Base-by-base conservation (phyloP, 1,140 invertebrate species). In the Choristoneura fumiferana region DNA sequence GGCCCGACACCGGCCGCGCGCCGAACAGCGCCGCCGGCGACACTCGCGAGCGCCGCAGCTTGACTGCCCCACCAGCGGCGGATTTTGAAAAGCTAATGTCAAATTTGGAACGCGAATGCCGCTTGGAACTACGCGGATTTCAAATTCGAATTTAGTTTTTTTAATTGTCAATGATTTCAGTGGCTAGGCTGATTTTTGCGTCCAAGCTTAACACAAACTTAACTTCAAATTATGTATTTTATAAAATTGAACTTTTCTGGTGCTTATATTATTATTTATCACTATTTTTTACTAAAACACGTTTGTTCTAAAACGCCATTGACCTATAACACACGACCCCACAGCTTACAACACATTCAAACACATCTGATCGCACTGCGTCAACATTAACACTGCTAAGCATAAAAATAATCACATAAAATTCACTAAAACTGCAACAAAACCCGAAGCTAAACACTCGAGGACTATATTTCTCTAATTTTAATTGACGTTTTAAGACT, bases 21-120 rank as follows among this genome's bases (percentile, higher is more conserved):
- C 84, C 84, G 63, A 87, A 79, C 78, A 88, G 58, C 22, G 87
- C 81, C 78, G 81, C 85, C 54, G 85, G 84, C 38, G 81, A 85
- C 57, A 86, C 82, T 55, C 77, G 69, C 67, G 84, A 85, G 2
- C 84, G 82, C 73, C 82, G 78, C 84, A 87, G 84, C 58, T 86
- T 86, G 81, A 77, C 65, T 61, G 59, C 8, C 35, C 33, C 52
- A 52, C 52, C 4, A 45, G 33, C 61, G 57, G 62, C 45, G 36
- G 39, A 63, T 56, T 33, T 22, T 38, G 2, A 29, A 29, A 29
- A 3, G 2, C 22, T 3, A 29, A 29, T 58, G 18, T 64, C 33
- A n/a, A 65, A 53, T 52, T 45, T 39, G 1, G 52, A 62, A 56
- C 53, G 17, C 12, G 54, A 14, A 45, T n/a, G n/a, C n/a, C n/a